phyloP scores from a whole-genome alignment of 2,888 invertebrate genomes.

The Perdita meconis region DNA sequence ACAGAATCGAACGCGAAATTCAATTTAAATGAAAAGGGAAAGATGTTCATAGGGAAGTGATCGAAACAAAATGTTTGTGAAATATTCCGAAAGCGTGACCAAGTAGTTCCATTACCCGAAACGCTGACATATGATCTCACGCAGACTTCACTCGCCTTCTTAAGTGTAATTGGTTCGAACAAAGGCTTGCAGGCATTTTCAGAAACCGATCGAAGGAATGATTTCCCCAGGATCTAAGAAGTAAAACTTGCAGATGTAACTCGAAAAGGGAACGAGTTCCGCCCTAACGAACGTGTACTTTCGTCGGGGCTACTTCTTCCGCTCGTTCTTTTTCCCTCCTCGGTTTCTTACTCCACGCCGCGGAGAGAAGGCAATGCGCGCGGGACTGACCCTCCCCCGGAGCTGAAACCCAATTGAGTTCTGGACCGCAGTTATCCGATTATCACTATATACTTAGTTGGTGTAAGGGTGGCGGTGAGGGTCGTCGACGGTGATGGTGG shows the following conservation, averaged over 20 bases:
- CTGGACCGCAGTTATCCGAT: slow-evolving; percentile 78
- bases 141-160: not conserved
- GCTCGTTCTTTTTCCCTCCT: not conserved
- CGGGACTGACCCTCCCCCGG: slow-evolving; percentile 56
- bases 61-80: not conserved
- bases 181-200: slow-evolving; percentile 1
- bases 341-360: not conserved
- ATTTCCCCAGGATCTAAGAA: not conserved
- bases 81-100: not conserved
- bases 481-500: slow-evolving; percentile 15
- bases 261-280: not conserved
- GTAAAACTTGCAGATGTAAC: slow-evolving; percentile 33
- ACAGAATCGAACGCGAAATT: too few relatives aligned
- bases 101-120: not conserved
- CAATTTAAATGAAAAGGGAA: too few relatives aligned
- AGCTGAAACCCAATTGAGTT: slow-evolving; percentile 75
- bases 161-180: slow-evolving; percentile 27
- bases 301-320: slow-evolving; percentile 19
- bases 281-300: slow-evolving; percentile 62
- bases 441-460: slow-evolving; percentile 69
- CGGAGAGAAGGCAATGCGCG: slow-evolving; percentile 53
- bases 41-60: too few relatives aligned
- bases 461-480: slow-evolving; percentile 19
- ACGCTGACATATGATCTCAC: slow-evolving; percentile 5
- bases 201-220: slow-evolving; percentile 27